Evolutionary conservation across 2,797 vertebrate species (phyloP).

Genomic region (Epinephelus malabaricus): DNA sequence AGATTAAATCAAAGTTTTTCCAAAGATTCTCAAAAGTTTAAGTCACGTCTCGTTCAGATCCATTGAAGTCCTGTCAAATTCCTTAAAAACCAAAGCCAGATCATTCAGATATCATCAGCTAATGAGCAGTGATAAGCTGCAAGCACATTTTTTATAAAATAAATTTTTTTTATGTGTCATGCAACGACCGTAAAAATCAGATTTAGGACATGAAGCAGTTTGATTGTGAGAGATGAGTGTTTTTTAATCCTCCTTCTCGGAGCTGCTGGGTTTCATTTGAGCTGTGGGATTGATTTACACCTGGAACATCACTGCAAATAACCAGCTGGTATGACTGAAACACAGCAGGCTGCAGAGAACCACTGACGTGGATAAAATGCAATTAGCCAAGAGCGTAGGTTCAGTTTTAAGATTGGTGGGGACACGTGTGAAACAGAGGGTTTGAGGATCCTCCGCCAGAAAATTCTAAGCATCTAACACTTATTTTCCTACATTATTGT

Average conservation of each 20-base stretch:
- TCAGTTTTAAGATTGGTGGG: no score
- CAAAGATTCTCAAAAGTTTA: not conserved
- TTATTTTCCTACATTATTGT: no score
- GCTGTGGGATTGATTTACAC: slow-evolving; percentile 30
- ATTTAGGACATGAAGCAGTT: slow-evolving; percentile 26
- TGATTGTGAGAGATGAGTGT: slow-evolving; percentile 33
- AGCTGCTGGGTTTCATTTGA: slow-evolving; percentile 25
- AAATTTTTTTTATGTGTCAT: slow-evolving; percentile 12
- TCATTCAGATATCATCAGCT: not conserved
- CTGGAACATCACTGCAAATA: slow-evolving; percentile 33
- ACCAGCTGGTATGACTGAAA: slow-evolving; percentile 33
- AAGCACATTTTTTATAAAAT: slow-evolving; percentile 14
- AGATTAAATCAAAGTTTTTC: slow-evolving; percentile 12
- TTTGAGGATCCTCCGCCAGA: no score
- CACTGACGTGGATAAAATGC: no score
- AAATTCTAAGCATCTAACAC: no score
- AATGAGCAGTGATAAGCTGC: not conserved
- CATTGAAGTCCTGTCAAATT: not conserved
- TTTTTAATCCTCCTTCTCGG: slow-evolving; percentile 35
- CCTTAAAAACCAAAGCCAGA: not conserved
- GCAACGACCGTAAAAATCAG: slow-evolving; percentile 2
- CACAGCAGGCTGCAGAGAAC: not conserved
- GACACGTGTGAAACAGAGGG: no score
- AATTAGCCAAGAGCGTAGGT: no score
- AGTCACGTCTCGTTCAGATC: not conserved